A percentile compares a stretch with the other conserved stretches of the same genome.
These are phyloP conservation scores for Chrysochloris asiatica DNA, from an alignment of 2,113 vertebrate genomes.

Conservation along the genomic window DNA sequence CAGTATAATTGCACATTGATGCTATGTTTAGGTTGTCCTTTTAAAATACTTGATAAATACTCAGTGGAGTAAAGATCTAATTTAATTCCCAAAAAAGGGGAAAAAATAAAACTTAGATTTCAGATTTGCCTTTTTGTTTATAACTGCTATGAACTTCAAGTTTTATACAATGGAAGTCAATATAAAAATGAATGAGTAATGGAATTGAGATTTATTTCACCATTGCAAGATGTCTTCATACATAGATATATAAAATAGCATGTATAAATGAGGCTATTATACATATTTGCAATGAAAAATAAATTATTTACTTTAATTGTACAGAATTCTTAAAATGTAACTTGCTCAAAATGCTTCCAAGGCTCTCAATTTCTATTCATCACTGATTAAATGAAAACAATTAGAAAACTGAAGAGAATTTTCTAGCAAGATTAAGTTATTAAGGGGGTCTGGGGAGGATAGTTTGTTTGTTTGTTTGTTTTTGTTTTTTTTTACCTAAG, in stretches of 20 bases:
- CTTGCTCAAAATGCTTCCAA: not conserved
- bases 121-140: not conserved
- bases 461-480: too few relatives aligned
- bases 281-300: not conserved
- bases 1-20: not conserved
- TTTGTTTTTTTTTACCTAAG: not conserved
- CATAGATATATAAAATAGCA: slow-evolving; percentile 11
- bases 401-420: not conserved
- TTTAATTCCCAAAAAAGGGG: not conserved
- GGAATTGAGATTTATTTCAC: not conserved
- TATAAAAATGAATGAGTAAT: not conserved
- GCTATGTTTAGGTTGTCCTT: not conserved
- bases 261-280: not conserved
- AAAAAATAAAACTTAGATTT: not conserved
- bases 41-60: not conserved
- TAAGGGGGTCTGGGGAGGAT: not conserved
- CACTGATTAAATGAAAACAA: not conserved
- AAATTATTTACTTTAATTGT: not conserved
- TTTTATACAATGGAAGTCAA: not conserved
- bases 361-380: not conserved
- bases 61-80: not conserved
- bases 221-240: not conserved
- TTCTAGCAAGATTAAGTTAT: not conserved
- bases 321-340: not conserved
- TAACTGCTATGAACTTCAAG: not conserved